Base-by-base conservation (phyloP, 2,888 invertebrate genomes). In the Calephelis perditalis region DNA sequence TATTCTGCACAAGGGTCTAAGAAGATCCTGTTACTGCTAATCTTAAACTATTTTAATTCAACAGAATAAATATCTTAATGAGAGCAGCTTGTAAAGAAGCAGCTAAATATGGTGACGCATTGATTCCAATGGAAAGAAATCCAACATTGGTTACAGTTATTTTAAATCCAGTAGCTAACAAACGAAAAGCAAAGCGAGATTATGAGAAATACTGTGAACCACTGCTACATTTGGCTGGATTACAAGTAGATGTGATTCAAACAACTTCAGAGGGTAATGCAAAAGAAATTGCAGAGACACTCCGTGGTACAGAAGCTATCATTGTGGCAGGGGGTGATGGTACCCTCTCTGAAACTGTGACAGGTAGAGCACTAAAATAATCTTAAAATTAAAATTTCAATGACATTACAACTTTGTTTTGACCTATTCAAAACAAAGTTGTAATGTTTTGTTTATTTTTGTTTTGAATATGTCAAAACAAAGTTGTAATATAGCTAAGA, bases 271-370 rank as follows among this genome's bases (percentile, higher is more conserved):
- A 97, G 76, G 97, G 97, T 0, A 96, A 98, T 83, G 97, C 98
- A 0, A 95, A 96, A 74, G 93, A 94, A 64, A 91, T 96, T 67
- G 93, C 97, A 64, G 94, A 95, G 71, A 93, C 94, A 63, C 87
- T 98, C 68, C 92, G 92, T 47, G 93, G 94, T 7, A 95, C 96
- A 0, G 96, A 98, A 86, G 96, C 96, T 46, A 94, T 99, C 62
- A 92, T 98, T 58, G 94, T 98, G 0, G 99, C 98, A 58, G 99
- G 99, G 4, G 99, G 99, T 3, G 97, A 98, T 92, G 99, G 98
- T 1, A 98, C 98, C 0, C 78, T 98, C 1, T 95, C 96, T 0
- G 99, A 99, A 90, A 96, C 97, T 63, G 88, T 96, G 44, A 96
- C 96, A 60, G 93, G 91, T 90, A 73, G 45, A 8, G 26, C 26